Conservation (phyloP, 2,888 invertebrate genomes). For the Latrodectus elegans region DNA sequence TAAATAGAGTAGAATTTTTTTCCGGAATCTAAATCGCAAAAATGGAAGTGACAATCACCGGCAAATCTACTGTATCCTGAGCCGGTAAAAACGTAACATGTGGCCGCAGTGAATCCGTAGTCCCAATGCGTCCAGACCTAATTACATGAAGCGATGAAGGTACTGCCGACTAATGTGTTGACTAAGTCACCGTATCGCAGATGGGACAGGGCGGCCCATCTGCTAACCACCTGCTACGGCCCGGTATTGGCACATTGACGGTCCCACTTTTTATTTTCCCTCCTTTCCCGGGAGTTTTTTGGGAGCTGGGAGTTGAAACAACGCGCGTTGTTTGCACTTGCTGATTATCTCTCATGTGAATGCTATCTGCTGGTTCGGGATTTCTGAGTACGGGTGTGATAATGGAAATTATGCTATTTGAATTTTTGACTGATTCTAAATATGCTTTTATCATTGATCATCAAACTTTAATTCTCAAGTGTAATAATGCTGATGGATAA, state of each 20-base stretch:
- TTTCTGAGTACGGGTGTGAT: too few species aligned
- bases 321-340: neutral
- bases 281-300: neutral
- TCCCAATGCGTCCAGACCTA: slow-evolving; percentile 53
- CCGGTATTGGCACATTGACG: slow-evolving; percentile 19
- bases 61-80: neutral
- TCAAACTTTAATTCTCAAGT: too few species aligned
- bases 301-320: neutral
- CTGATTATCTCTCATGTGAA: neutral
- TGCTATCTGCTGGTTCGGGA: slow-evolving; percentile 4
- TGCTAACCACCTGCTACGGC: slow-evolving; percentile 64
- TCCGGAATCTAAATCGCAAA: too few species aligned
- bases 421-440: too few species aligned
- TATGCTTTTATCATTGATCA: too few species aligned
- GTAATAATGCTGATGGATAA: too few species aligned
- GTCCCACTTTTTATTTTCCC: neutral
- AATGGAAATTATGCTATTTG: too few species aligned
- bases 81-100: slow-evolving; percentile 55
- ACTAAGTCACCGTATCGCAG: slow-evolving; percentile 60
- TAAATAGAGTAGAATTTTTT: too few species aligned
- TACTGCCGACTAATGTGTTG: slow-evolving; percentile 61
- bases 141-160: slow-evolving; percentile 49
- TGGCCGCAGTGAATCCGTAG: slow-evolving; percentile 40
- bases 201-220: slow-evolving; percentile 57
- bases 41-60: too few species aligned